These are phyloP conservation scores for Chlorodrepanis virens DNA, from an alignment of 2,113 vertebrate species.

Conservation along the genomic window DNA sequence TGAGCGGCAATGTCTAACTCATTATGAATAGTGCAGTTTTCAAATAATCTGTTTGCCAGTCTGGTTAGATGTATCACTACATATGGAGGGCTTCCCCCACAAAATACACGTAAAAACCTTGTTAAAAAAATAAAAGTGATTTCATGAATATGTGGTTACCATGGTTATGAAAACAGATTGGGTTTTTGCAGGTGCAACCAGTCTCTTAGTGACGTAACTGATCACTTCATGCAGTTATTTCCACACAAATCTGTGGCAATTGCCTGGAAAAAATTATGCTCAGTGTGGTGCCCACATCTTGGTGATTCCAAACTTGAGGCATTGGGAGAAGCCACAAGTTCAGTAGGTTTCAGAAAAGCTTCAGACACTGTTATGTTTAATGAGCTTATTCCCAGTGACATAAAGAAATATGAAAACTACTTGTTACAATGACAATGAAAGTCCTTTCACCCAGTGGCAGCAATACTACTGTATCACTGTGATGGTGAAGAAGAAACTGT, in stretches of 20 bases:
- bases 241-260: neutral
- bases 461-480: neutral
- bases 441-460: neutral
- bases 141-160: slow-evolving; percentile 1
- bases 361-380: neutral
- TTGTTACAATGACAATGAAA: neutral
- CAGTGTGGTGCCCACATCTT: neutral
- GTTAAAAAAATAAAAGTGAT: neutral
- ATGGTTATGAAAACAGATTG: slow-evolving; percentile 39
- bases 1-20: neutral
- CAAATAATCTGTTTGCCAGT: neutral
- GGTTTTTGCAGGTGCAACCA: slow-evolving; percentile 34
- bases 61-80: neutral
- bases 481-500: neutral
- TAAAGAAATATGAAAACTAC: neutral
- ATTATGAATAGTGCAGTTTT: neutral
- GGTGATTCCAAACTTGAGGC: neutral
- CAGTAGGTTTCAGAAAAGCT: neutral
- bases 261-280: neutral
- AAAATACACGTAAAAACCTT: neutral
- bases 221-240: slow-evolving; percentile 15
- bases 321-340: neutral
- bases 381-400: neutral
- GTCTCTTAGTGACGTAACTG: neutral
- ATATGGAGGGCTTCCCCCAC: neutral